phyloP scores from a whole-genome alignment of 2,113 vertebrate species.

The Empidonax alnorum region DNA sequence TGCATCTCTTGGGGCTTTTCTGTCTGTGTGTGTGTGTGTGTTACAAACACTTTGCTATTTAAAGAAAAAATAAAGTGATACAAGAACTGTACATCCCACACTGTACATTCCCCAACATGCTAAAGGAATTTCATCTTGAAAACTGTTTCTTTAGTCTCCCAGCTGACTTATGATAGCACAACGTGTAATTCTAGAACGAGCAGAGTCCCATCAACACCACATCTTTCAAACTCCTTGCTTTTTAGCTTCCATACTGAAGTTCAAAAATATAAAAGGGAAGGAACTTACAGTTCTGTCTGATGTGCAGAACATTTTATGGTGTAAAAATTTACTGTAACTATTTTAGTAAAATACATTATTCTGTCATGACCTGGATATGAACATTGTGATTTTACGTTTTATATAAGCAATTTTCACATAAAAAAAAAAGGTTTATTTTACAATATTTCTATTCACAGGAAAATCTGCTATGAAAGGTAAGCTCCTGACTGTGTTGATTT shows the following conservation, averaged over 20 bases:
- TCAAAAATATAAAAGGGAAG: constrained; percentile 32
- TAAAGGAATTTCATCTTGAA: background rate
- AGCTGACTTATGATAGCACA: background rate
- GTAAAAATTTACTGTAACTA: background rate
- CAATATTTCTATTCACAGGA: background rate
- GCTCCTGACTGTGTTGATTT: background rate
- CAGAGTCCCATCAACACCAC: constrained; percentile 32
- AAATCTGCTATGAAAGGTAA: background rate
- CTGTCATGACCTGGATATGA: constrained; percentile 5
- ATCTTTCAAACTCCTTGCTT: constrained; percentile 35
- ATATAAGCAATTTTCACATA: background rate
- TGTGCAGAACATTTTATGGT: background rate
- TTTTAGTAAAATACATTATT: background rate
- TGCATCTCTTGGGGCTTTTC: background rate
- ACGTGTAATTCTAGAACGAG: background rate
- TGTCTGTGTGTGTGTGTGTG: background rate
- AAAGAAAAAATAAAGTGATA: background rate
- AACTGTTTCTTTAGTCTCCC: background rate
- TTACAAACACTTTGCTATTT: background rate
- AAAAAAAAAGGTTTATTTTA: background rate
- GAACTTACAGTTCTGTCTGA: background rate
- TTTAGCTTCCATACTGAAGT: constrained; percentile 3
- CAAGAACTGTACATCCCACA: background rate
- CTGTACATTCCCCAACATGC: background rate
- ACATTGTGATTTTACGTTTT: background rate